Conservation (phyloP, 1,140 invertebrate genomes). For the Apocrypta bakeri region DNA sequence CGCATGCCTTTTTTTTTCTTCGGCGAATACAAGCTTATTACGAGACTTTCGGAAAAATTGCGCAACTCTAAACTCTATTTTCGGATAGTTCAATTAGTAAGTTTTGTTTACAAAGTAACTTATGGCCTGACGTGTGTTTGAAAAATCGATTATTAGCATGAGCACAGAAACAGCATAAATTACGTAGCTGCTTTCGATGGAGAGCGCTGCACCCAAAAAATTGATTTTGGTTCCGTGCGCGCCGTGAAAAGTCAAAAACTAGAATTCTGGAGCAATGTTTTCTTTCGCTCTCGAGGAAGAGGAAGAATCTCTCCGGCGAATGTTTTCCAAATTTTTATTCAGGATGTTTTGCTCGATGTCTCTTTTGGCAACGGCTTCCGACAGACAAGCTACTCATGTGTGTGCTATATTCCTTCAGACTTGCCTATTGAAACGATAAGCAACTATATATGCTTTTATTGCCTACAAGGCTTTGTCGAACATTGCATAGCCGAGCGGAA, state of each 20-base stretch:
- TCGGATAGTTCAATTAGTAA: too few relatives aligned
- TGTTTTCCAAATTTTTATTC: background rate
- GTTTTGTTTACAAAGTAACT: background rate
- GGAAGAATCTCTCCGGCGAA: background rate
- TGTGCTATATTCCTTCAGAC: background rate
- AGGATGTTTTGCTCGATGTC: background rate
- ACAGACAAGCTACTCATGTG: too few relatives aligned
- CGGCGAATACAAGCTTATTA: too few relatives aligned
- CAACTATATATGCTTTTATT: background rate
- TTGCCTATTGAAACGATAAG: background rate
- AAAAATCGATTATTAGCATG: too few relatives aligned
- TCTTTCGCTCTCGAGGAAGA: background rate
- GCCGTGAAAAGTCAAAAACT: background rate
- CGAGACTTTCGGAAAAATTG: too few relatives aligned
- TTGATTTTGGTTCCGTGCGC: background rate
- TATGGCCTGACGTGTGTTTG: background rate
- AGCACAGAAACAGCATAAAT: too few relatives aligned
- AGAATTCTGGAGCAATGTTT: constrained; percentile 8
- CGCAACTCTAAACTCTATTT: background rate
- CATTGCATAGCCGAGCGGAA: too few relatives aligned
- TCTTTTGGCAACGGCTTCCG: background rate
- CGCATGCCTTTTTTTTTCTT: too few relatives aligned
- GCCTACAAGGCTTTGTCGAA: background rate
- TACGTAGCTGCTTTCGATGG: too few relatives aligned
- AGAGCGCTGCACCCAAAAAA: background rate